Evolutionary conservation across 2,113 vertebrate genomes (phyloP), one percentile per base, ranked within the genome.

Genomic region (Excalfactoria chinensis): DNA sequence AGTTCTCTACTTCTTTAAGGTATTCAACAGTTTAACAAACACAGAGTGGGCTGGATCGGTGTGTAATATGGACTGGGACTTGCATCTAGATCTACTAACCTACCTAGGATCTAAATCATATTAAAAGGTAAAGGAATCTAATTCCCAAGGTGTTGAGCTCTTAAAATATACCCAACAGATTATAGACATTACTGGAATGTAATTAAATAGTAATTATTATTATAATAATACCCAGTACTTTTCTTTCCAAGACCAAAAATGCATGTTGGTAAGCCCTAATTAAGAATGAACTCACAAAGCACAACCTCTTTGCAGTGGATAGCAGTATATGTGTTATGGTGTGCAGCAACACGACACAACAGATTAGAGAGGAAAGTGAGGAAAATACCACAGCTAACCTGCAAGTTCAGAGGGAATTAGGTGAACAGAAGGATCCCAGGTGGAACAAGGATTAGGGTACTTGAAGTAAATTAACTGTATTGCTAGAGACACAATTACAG

Each of bases 321-420:
- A 85, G 49, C 34, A 79, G 25, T 43, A 2, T 32, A 67, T 13
- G 59, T 43, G 46, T 67, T 88, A 73, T 25, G 34, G 60, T 76
- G 82, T 35, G 9, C 69, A 93, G 82, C 75, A 94, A 94, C 91
- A 83, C 89, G 94, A 93, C 72, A 12, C n/a, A 69, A 94, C 82
- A 85, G 87, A 88, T 91, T 90, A 77, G 34, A 66, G 68, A 93
- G 58, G 64, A 93, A 94, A 87, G 60, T 0, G 0, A 79, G 28
- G 56, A 73, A 82, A 94, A 84, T 75, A 74, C 55, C 68, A 83
- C 78, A 91, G 82, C 75, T 75, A 92, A 63, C 64, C 30, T 93
- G 46, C 56, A 85, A 58, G 4, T 74, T 86, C 78, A 89, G 72
- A 91, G 53, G 51, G 60, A 84, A 84, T 88, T 85, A 93, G 25